Evolutionary conservation across 2,113 vertebrate genomes (phyloP).

Genomic region (Hylia prasina): DNA sequence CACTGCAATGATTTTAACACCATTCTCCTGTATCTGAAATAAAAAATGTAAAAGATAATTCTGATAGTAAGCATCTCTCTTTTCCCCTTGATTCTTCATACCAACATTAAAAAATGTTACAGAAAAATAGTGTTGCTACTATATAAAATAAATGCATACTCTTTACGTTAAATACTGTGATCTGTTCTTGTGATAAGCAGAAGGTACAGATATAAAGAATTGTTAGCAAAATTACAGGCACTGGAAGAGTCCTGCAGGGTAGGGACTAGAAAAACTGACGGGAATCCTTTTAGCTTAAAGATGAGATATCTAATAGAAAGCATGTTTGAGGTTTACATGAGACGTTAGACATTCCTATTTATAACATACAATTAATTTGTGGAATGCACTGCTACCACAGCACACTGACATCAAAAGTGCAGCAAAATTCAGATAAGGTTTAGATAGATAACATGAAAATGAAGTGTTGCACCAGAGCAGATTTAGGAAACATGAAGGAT

Average conservation of each 20-base stretch:
- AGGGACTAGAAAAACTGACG: background rate
- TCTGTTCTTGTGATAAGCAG: background rate
- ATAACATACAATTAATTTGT: constrained; percentile 17
- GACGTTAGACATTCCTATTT: background rate
- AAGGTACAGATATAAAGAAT: background rate
- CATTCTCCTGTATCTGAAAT: background rate
- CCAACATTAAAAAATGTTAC: background rate
- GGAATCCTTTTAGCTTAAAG: background rate
- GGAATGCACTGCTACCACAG: background rate
- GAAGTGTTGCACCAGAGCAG: background rate
- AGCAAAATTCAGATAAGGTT: background rate
- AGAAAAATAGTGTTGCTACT: background rate
- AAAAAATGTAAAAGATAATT: background rate
- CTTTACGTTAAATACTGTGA: background rate
- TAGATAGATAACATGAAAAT: constrained; percentile 2
- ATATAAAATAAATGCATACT: background rate
- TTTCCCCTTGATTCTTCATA: background rate
- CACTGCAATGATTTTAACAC: background rate
- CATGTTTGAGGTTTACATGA: background rate
- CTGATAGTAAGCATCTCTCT: background rate
- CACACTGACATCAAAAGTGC: background rate
- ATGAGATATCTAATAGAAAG: background rate
- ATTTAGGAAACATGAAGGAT: background rate
- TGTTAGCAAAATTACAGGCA: background rate
- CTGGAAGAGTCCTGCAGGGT: background rate